Evolutionary conservation across 1,140 invertebrate species (phyloP), one percentile per base, ranked within the genome.

Genomic region (Arctopsyche grandis): DNA sequence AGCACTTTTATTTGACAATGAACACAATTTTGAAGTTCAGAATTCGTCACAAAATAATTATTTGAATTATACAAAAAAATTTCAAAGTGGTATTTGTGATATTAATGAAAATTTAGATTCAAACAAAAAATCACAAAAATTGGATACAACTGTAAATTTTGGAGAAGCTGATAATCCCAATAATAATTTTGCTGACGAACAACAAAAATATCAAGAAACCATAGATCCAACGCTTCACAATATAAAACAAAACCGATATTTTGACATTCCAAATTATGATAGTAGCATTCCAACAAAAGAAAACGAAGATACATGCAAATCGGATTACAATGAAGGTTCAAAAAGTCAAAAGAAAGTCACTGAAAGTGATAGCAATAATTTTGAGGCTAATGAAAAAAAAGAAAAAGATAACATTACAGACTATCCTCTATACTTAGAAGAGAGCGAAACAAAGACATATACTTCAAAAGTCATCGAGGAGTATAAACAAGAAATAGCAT

Each of bases 401-500:
- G 48, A 46, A 44, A 58, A 29, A 19, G 21, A 56, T 29, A 44
- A n/a, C 48, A 52, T 1, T 16, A 77, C 84, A 69, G 84, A 87
- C 77, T 89, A 89, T 82, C 87, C 88, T 9, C 73, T 85, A 14
- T 89, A 89, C 83, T 85, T 89, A 66, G 79, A 85, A 10, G 86
- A 88, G 77, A 88, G 85, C 80, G 84, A 83, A 22, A 87, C 84
- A 38, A 89, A 88, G 84, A 85, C 86, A 3, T 89, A 88, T 46
- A 89, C 88, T 3, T 88, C 87, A 0, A 88, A 88, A 84, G 87
- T 89, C 19, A 88, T 89, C 70, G 87, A 89, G 84, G 87, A 89
- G 83, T 89, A 89, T 81, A 88, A 87, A 84, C 87, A 85, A 82
- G 88, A 89, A 84, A 83, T 89, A 74, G 85, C 86, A 80, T 85